Percentiles rank a stretch among this genome's conserved stretches.
These are phyloP conservation scores for Thaleichthys pacificus DNA, from an alignment of 2,797 vertebrate species.

Conservation along the genomic window DNA sequence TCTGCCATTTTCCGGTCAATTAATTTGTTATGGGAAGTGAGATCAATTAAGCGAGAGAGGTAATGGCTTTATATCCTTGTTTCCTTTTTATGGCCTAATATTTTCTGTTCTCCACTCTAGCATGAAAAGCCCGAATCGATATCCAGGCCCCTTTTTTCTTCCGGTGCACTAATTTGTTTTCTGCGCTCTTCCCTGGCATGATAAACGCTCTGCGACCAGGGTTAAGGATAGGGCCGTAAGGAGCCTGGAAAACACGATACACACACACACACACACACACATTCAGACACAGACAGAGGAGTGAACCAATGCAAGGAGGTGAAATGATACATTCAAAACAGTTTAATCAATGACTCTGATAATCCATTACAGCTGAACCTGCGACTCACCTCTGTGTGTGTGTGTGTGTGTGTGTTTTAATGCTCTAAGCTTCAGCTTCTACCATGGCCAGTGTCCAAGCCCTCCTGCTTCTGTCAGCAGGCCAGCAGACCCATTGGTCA, in stretches of 20 bases:
- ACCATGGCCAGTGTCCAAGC: background rate
- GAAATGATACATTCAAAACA: background rate
- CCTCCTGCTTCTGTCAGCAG: background rate
- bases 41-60: constrained; percentile 81
- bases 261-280: background rate
- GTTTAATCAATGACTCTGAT: background rate
- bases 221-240: constrained; percentile 49
- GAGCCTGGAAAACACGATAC: background rate
- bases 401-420: background rate
- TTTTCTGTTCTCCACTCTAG: constrained; percentile 76
- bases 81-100: constrained; percentile 80
- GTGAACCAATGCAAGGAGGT: background rate
- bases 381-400: too few species aligned
- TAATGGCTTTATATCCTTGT: constrained; percentile 83
- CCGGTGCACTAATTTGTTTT: constrained; percentile 72
- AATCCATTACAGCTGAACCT: background rate
- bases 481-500: background rate
- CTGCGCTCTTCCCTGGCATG: constrained; percentile 68
- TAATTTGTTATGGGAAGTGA: constrained; percentile 81
- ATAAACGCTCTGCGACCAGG: constrained; percentile 68
- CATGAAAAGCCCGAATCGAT: constrained; percentile 75
- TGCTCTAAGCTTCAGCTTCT: background rate
- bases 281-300: background rate
- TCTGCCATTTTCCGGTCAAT: constrained; percentile 85
- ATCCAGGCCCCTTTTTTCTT: constrained; percentile 55